Base-by-base conservation (phyloP, 1,140 invertebrate species). In the Tetranychus urticae region DNA sequence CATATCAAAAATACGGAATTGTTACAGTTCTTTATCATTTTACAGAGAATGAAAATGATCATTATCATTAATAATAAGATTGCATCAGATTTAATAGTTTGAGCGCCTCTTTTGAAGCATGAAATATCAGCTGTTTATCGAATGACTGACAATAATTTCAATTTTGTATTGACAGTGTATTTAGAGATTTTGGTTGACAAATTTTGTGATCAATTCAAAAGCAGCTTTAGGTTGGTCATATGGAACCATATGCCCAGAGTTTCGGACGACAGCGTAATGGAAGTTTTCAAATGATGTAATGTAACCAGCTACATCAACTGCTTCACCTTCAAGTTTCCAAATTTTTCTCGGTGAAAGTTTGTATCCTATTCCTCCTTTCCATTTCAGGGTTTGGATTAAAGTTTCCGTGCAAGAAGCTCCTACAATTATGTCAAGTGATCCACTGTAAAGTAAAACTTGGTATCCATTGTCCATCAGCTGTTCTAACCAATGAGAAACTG, bases 371-470 rank as follows among this genome's bases (percentile, higher is more conserved):
- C 79, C 72, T 1, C 78, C 79, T 36, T 74, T 71, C 76, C 86
- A 89, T 48, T 82, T 74, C 0, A 89, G 69, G 8, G 68, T 71
- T 42, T 71, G 65, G 7, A 89, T 69, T 69, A 82, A 87, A 65
- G 81, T 82, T 55, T 81, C 77, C 0, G 85, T 86, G 36, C 83
- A 67, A 0, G 84, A 81, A 70, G 86, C 85, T 1, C 85, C 81
- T 4, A 87, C 81, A 66, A 88, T 86, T n/a, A 90, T 81, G 69
- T 90, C 86, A 46, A 89, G 68, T 68, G 89, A 85, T 1, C 86
- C 86, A 68, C 81, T 87, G 69, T 88, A 90, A 13, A 67, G 50
- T 42, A 66, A 6, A 7, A 62, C 58, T 54, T 63, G 45, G 57
- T 67, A 65, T 34, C 63, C 35, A 58, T 76, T 68, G 75, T 79